Base-by-base conservation (phyloP, 2,888 invertebrate species). In the Drosophila fungiperda region DNA sequence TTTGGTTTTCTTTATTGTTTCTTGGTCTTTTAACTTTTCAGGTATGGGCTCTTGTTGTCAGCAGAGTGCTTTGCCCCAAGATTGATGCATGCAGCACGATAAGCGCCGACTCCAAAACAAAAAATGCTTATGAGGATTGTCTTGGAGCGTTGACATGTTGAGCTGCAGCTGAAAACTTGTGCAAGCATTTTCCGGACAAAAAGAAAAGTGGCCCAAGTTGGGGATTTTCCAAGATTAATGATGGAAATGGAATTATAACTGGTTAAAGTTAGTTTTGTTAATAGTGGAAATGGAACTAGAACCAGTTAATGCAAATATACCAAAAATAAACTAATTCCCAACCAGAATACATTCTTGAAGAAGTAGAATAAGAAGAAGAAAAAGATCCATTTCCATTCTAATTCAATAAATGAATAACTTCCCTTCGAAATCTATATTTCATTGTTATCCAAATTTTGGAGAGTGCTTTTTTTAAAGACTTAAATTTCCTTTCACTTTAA, bases 61-160 rank as follows among this genome's bases (percentile, higher is more conserved):
- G 78, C 73, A 68, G 52, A 68, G 62, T 77, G 77, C 68, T 66
- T 57, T 36, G 36, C 35, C 59, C 23, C 57, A 70, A 77, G 83
- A 88, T 88, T 83, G 88, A 83, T 83, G 86, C 83, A 63, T 48
- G 42, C 62, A 23, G 2, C 59, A 60, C 61, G 84, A 83, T 75
- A 70, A 65, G 60, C 65, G 78, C 76, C 68, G 82, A 76, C 58
- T 36, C 11, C 38, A 57, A 38, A 6, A 15, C 40, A 62, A 54
- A 15, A 40, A 49, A n/a, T 62, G 29, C 53, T 58, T 63, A 72
- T 60, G 65, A 23, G 42, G 35, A 66, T 73, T 55, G 50, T 42
- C 60, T 67, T 52, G 20, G 23, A 42, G 45, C 65, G 60, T 42
- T 79, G 82, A 79, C 63, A 81, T 58, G 63, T 78, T 81, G 65